Base-by-base conservation (phyloP, 1,140 invertebrate genomes). In the Tetramorium simillimum region DNA sequence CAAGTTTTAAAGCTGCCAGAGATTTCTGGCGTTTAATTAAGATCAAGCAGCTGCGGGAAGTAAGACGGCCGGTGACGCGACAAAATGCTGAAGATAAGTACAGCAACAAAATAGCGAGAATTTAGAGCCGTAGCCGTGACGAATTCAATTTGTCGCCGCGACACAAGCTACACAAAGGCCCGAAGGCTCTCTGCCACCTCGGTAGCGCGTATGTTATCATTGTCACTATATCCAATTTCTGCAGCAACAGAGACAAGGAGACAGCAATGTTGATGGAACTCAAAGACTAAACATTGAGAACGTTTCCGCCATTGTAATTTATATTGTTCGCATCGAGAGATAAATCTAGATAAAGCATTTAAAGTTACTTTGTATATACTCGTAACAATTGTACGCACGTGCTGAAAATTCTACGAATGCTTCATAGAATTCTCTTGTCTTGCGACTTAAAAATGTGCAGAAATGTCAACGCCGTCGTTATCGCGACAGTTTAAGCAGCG, bases 181-280 rank as follows among this genome's bases (percentile, higher is more conserved):
- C 67, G 24, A 84, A 84, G 56, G 40, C 80, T 75, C 67, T 82
- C 78, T 37, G 69, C 80, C 80, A 49, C 53, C 56, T 53, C 53
- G 65, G 80, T 53, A 58, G 67, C 37, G 80, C 51, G 56, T 84
- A 75, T 84, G 69, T 84, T 84, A 84, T 84, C 69, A 84, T 84
- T 84, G 53, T 72, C 69, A 62, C 80, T 84, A 84, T 84, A 84
- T 84, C 80, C 80, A 84, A 84, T 84, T 84, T 28, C 80, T 84
- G 40, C 80, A 37, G 53, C 69, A 75, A 75, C 69, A 75, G 69
- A 62, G 69, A 33, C 80, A 56, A 73, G 80, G 28, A 75, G 56
- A 49, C 80, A 75, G 18, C 69, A 62, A 84, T 84, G 80, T 84
- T 84, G 80, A 75, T 84, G 80, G 80, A 75, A 75, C 69, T 73